Percentiles rank a stretch among this genome's conserved stretches.
Conservation (phyloP, 2,888 invertebrate genomes). For the Himalopsyche japonica region DNA sequence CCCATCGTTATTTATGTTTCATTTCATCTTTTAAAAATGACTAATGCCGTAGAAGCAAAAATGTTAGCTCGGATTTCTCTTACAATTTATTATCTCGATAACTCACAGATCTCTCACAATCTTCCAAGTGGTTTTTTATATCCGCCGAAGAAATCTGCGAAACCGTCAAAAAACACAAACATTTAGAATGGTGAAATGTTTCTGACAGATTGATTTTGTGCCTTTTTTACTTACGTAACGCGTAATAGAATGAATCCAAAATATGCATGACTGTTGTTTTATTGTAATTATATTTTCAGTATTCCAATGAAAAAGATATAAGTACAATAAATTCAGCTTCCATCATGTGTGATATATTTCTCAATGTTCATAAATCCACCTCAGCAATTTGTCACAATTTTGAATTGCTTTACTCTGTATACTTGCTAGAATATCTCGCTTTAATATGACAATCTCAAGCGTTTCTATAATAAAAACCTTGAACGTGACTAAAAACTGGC, state of each 20-base stretch:
- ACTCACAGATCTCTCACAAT: conserved; percentile 22
- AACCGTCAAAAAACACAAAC: background rate
- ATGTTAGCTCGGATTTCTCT: background rate
- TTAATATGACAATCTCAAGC: background rate
- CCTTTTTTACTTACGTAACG: background rate
- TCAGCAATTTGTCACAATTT: background rate
- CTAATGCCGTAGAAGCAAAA: background rate
- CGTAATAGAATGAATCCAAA: background rate
- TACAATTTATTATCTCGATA: conserved; percentile 30
- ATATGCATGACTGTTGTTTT: background rate
- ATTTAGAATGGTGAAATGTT: background rate
- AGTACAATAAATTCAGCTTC: background rate
- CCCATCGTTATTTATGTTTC: background rate
- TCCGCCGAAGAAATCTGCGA: background rate
- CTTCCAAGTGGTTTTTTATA: background rate
- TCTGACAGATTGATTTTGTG: background rate
- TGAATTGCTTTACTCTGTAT: background rate
- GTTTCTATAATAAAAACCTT: background rate
- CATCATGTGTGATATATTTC: background rate
- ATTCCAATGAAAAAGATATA: background rate
- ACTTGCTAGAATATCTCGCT: background rate
- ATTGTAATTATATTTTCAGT: background rate
- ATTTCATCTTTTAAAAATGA: background rate
- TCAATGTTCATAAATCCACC: background rate
- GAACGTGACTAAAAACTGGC: background rate